A percentile compares a stretch with the other conserved stretches of the same genome.
phyloP scores from a whole-genome alignment of 2,888 invertebrate genomes.

The Trimorus sp. region DNA sequence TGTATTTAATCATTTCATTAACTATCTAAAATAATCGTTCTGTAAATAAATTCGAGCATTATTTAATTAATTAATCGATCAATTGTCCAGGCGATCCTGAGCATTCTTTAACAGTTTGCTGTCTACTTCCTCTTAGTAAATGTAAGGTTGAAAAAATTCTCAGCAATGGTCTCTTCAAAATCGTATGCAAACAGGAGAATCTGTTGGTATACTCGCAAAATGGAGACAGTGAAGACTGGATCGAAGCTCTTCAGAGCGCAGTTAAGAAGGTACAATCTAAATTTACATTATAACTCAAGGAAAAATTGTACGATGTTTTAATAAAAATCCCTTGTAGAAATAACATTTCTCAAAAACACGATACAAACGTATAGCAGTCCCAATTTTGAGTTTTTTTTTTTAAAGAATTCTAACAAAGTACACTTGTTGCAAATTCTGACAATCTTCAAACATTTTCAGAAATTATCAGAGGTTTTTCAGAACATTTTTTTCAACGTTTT shows the following conservation, averaged over 20 bases:
- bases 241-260: conserved; percentile 83
- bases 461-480: neutral
- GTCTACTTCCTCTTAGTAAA: conserved; percentile 87
- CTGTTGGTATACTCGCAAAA: conserved; percentile 84
- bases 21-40: no score
- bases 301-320: no score
- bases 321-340: no score
- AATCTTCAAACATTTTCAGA: no score
- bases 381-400: no score
- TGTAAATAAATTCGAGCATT: no score
- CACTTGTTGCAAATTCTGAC: no score
- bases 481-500: neutral
- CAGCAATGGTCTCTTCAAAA: conserved; percentile 84
- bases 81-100: conserved; percentile 82
- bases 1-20: conserved; percentile 70
- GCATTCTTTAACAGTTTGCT: conserved; percentile 85
- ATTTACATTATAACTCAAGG: no score
- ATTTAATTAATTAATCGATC: neutral
- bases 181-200: conserved; percentile 84
- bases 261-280: conserved; percentile 81
- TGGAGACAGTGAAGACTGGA: conserved; percentile 84
- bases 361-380: no score
- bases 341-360: no score
- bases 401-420: no score
- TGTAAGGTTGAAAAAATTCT: conserved; percentile 85